These are phyloP conservation scores for Plagodis dolabraria DNA, from an alignment of 2,888 invertebrate species.

Conservation along the genomic window DNA sequence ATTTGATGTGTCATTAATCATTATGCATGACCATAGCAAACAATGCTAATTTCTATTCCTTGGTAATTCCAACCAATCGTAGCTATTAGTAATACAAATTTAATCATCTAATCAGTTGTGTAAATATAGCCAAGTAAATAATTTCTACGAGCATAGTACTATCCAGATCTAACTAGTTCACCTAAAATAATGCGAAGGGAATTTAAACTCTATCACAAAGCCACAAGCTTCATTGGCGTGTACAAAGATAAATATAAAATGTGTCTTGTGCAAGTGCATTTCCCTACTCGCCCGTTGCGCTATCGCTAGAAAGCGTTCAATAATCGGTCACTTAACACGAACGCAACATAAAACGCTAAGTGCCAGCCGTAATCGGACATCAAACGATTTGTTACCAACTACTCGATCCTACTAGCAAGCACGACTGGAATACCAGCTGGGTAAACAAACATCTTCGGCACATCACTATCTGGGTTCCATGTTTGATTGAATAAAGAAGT, in stretches of 20 bases:
- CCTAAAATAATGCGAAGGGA: neutral
- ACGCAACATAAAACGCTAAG: slow-evolving; percentile 59
- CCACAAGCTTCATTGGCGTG: neutral
- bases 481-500: neutral
- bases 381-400: slow-evolving; percentile 58
- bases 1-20: too few species aligned
- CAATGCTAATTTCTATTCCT: too few species aligned
- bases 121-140: slow-evolving; percentile 18
- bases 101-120: slow-evolving; percentile 5
- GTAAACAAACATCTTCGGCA: slow-evolving; percentile 59
- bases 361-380: slow-evolving; percentile 61
- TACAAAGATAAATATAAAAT: neutral
- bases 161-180: neutral
- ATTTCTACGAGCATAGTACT: neutral
- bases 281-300: slow-evolving; percentile 14
- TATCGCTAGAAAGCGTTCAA: slow-evolving; percentile 53
- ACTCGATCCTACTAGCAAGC: slow-evolving; percentile 44
- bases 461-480: slow-evolving; percentile 45
- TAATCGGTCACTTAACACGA: slow-evolving; percentile 64
- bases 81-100: too few species aligned
- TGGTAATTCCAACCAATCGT: too few species aligned
- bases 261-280: slow-evolving; percentile 14
- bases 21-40: too few species aligned
- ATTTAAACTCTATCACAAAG: slow-evolving; percentile 7
- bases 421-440: slow-evolving; percentile 53